Evolutionary conservation across 2,797 vertebrate species (phyloP), one percentile per base, ranked within the genome.

Genomic region (Esox lucius): DNA sequence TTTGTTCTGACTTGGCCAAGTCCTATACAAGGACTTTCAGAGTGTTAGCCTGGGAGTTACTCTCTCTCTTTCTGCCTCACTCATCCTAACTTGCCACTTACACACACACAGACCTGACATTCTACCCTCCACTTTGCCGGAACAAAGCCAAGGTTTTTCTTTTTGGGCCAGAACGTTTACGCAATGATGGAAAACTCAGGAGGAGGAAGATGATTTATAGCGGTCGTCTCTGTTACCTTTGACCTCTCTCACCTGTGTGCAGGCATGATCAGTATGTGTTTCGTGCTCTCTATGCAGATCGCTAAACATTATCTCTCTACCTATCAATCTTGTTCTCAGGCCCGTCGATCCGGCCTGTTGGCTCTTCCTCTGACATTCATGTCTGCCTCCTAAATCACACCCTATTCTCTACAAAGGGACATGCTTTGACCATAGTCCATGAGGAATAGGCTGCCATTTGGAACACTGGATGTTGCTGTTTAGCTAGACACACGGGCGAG

Each of bases 401-500:
- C 19, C 53, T 56, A 19, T 19, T n/a, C 53, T n/a, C 53, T 56
- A 56, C n/a, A 56, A 19, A 56, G 53, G 53, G 7, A 6, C 1
- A 6, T 7, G n/a, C n/a, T n/a, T n/a, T n/a, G n/a, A n/a, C n/a
- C n/a, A n/a, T n/a, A n/a, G n/a, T n/a, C n/a, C 7, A 35, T 39
- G 35, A 7, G 35, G 35, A 39, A 39, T 39, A 39, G 35, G 35
- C 35, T 39, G 35, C 35, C 35, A 39, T 39, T 39, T 39, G 35
- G 35, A 39, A 39, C 35, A 7, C 35, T 39, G 35, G 3, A 3
- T 39, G 35, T 39, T 39, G 35, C 35, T 35, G 35, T 83, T 81
- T 79, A 71, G 85, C 77, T 70, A 81, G 81, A 88, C 83, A 83
- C 82, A 72, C 78, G 56, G 78, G 71, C 78, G 56, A 78, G 69